Base-by-base conservation (phyloP, 2,797 vertebrate species). In the Hyperoplus immaculatus region DNA sequence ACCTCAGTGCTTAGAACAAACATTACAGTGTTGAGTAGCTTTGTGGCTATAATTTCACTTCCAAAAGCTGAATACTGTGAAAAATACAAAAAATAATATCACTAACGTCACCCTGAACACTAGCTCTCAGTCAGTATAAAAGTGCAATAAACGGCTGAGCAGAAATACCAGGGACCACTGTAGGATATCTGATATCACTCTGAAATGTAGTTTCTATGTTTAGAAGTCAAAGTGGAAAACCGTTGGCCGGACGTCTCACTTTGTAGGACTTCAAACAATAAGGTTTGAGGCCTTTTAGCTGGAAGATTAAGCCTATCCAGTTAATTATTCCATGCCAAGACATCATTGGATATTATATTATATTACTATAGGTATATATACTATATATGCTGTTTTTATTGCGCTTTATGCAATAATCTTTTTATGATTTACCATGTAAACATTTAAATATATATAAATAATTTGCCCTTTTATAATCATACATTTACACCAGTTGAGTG, bases 341-440 rank as follows among this genome's bases (percentile, higher is more conserved):
- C 8, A 49, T 53, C 8, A 36, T 61, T 49, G 1, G 18, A 42
- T 56, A 36, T 13, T 12, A 56, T 5, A 56, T 36, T 5, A 4
- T 10, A 15, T 38, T 41, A 45, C 29, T 29, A 29, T 29, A 29
- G 29, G 29, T 29, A 29, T 29, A 29, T 29, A 29, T 29, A 29
- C 29, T 29, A 57, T 71, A 77, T 68, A 43, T 72, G n/a, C 8
- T 78, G 12, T 53, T 81, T 80, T 90, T 90, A 91, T 95, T 94
- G 94, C 89, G 6, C 77, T 83, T 80, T 65, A 75, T 80, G 89
- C 89, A 89, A 87, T 92, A 86, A 86, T 90, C n/a, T 72, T 82
- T 49, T 84, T 71, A 87, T 75, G 85, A 91, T 94, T 95, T 95
- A 94, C 93, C 89, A 75, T 94, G 89, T 94, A 94, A 95, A 94